Evolutionary conservation across 2,888 invertebrate genomes (phyloP).

Genomic region (Ormyrus labotus): DNA sequence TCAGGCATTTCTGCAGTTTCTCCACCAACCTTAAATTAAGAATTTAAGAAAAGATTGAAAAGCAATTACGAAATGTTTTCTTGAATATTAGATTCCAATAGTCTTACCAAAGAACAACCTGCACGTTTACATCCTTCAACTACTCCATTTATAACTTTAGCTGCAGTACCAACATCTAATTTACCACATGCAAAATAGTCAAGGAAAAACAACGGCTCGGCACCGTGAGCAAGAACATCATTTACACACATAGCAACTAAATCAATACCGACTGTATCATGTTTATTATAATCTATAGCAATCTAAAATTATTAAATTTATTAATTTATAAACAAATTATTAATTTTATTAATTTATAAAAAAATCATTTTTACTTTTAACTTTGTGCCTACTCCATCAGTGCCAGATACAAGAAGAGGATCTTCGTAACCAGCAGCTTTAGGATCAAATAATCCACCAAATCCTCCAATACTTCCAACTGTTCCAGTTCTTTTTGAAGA

Average conservation of each 20-base stretch:
- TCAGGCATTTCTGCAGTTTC: constrained; percentile 99
- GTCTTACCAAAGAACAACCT: constrained; percentile 89
- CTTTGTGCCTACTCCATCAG: constrained; percentile 98
- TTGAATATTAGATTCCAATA: too few species aligned
- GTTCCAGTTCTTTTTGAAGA: constrained; percentile 88
- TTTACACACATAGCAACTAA: constrained; percentile 99
- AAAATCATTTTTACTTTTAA: constrained; percentile 82
- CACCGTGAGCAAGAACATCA: constrained; percentile 96
- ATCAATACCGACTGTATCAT: constrained; percentile 93
- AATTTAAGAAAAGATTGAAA: constrained; percentile 5
- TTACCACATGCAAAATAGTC: constrained; percentile 97
- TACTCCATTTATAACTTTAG: constrained; percentile 89
- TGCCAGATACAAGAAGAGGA: constrained; percentile 93
- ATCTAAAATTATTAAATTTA: constrained; percentile 79
- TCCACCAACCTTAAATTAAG: constrained; percentile 83
- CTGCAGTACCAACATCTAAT: constrained; percentile 86
- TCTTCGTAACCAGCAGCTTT: constrained; percentile 86
- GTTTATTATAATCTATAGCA: constrained; percentile 86
- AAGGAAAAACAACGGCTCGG: constrained; percentile 95
- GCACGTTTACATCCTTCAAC: constrained; percentile 91
- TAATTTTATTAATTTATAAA: constrained; percentile 2
- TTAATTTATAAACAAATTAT: constrained; percentile 65
- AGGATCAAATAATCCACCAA: constrained; percentile 94
- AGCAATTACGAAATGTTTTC: not conserved
- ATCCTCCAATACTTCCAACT: constrained; percentile 91